phyloP scores from a whole-genome alignment of 1,140 invertebrate species.

The Cydia strobilella region DNA sequence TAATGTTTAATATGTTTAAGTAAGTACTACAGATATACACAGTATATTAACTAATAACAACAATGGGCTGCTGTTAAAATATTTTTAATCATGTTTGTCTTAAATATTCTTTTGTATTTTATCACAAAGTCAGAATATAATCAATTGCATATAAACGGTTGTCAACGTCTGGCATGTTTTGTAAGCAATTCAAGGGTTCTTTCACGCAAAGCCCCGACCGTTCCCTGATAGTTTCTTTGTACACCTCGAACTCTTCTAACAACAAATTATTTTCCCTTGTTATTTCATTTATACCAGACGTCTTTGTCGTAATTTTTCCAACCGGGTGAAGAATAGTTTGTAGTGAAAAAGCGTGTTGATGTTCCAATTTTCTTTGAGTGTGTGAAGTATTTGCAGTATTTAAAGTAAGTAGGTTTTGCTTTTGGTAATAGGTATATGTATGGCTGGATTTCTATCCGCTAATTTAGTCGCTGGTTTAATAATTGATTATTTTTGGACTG shows the following conservation, averaged over 20 bases:
- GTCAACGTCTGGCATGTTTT: constrained; percentile 17
- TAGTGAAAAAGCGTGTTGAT: constrained; percentile 24
- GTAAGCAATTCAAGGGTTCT: constrained; percentile 31
- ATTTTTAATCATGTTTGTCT: no score
- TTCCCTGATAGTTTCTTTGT: constrained; percentile 32
- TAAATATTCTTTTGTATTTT: neutral
- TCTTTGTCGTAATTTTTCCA: constrained; percentile 25
- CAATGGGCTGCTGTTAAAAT: no score
- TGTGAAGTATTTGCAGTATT: neutral
- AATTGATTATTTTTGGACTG: no score
- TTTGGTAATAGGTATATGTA: neutral
- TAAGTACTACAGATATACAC: no score
- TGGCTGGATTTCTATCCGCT: no score
- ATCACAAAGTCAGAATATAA: neutral
- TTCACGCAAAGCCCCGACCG: constrained; percentile 16
- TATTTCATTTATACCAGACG: constrained; percentile 27
- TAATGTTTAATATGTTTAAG: no score
- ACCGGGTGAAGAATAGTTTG: constrained; percentile 15
- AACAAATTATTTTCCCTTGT: constrained; percentile 30
- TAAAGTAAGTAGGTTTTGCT: neutral
- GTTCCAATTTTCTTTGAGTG: constrained; percentile 30
- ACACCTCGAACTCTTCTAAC: constrained; percentile 29
- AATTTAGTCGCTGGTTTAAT: no score
- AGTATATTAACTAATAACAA: no score
- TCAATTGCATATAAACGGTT: constrained; percentile 1